Percentiles rank a stretch among this genome's conserved stretches.
phyloP scores from a whole-genome alignment of 2,888 invertebrate genomes.

The Protula sp. region DNA sequence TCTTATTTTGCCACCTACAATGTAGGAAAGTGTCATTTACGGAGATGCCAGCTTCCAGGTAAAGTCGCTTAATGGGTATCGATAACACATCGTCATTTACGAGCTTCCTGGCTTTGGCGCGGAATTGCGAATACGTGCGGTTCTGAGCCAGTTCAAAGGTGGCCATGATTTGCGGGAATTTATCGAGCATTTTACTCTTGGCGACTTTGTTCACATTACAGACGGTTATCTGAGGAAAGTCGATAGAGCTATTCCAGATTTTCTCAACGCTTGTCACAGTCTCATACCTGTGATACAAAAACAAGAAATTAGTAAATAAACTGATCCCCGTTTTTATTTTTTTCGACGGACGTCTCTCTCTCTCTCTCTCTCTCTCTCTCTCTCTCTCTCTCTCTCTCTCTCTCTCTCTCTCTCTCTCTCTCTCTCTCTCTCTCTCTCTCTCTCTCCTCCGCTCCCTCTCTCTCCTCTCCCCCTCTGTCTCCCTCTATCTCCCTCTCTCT shows the following conservation, averaged over 20 bases:
- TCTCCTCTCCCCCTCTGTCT: no score
- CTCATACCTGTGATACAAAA: neutral
- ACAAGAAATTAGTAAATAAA: no score
- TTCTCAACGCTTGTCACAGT: neutral
- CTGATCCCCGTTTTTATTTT: no score
- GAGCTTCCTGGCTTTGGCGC: no score
- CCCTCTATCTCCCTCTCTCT: no score
- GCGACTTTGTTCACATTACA: neutral
- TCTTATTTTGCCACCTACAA: neutral
- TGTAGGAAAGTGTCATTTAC: neutral
- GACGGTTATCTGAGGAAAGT: neutral
- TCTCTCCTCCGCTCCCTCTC: no score
- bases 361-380: no score
- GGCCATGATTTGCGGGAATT: neutral
- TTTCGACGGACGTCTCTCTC: no score
- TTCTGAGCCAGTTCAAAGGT: neutral
- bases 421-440: no score
- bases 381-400: no score
- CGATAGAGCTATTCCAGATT: neutral
- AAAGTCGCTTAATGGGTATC: neutral
- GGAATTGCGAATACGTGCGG: neutral
- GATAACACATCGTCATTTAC: no score
- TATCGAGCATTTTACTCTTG: neutral
- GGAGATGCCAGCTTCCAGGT: neutral
- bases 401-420: no score